These are phyloP conservation scores for Bibio marci DNA, from an alignment of 2,888 invertebrate genomes.

Conservation along the genomic window DNA sequence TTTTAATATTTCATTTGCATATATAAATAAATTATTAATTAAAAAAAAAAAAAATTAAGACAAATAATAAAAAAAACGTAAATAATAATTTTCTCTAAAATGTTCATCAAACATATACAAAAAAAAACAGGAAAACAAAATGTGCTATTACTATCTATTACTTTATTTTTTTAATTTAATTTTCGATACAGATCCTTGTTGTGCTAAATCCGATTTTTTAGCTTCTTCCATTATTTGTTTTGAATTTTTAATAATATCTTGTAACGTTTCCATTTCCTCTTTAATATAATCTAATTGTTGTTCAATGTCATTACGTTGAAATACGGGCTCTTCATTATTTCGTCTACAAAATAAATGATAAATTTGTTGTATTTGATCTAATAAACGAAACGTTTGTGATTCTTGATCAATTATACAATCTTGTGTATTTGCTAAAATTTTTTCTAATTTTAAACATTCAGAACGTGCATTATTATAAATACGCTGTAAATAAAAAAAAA, in stretches of 20 bases:
- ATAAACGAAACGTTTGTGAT: constrained; percentile 17
- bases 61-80: no score
- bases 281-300: constrained; percentile 21
- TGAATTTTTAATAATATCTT: constrained; percentile 14
- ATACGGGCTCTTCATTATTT: constrained; percentile 12
- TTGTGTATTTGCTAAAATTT: constrained; percentile 20
- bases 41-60: no score
- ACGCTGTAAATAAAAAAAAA: constrained; percentile 10
- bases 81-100: no score
- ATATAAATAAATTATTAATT: no score
- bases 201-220: not conserved
- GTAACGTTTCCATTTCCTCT: constrained; percentile 20
- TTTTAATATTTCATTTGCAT: no score
- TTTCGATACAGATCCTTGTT: constrained; percentile 1
- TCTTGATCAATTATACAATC: constrained; percentile 17
- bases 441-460: constrained; percentile 24
- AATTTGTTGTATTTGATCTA: constrained; percentile 22
- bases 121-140: no score
- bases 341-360: constrained; percentile 21
- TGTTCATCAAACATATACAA: no score
- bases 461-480: constrained; percentile 19
- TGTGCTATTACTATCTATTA: no score
- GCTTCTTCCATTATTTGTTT: not conserved
- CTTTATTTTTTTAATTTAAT: no score
- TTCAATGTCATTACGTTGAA: constrained; percentile 10